Evolutionary conservation across 2,797 vertebrate genomes (phyloP).

Genomic region (Enteromius radiatus): DNA sequence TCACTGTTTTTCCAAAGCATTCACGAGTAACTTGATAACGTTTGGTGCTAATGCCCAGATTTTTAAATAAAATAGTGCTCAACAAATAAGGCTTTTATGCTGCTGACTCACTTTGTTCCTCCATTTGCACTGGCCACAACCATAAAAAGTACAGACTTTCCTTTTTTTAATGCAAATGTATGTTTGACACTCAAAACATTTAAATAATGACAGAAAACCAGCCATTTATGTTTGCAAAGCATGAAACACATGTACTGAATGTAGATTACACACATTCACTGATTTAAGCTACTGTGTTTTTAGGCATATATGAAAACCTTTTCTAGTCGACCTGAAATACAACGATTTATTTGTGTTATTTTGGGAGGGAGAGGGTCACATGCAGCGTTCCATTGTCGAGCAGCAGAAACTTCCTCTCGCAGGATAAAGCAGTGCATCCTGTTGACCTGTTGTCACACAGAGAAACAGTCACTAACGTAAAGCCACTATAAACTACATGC

Average conservation of each 20-base stretch:
- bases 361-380: constrained; percentile 12
- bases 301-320: not conserved
- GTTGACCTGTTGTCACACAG: constrained; percentile 34
- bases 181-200: not conserved
- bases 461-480: not conserved
- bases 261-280: not conserved
- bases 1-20: not conserved
- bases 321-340: not conserved
- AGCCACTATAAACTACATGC: not conserved
- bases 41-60: not conserved
- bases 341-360: constrained; percentile 14
- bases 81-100: not conserved
- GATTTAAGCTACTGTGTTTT: not conserved
- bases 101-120: not conserved
- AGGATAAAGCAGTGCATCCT: constrained; percentile 38
- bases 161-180: not conserved
- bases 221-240: not conserved
- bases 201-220: not conserved
- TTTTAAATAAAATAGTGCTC: not conserved
- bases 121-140: not conserved
- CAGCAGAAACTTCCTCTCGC: constrained; percentile 33
- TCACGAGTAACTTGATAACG: not conserved
- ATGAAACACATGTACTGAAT: not conserved
- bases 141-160: not conserved
- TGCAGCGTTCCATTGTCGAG: constrained; percentile 46